These are phyloP conservation scores for Netelia melanura DNA, from an alignment of 2,888 invertebrate genomes.

Conservation along the genomic window DNA sequence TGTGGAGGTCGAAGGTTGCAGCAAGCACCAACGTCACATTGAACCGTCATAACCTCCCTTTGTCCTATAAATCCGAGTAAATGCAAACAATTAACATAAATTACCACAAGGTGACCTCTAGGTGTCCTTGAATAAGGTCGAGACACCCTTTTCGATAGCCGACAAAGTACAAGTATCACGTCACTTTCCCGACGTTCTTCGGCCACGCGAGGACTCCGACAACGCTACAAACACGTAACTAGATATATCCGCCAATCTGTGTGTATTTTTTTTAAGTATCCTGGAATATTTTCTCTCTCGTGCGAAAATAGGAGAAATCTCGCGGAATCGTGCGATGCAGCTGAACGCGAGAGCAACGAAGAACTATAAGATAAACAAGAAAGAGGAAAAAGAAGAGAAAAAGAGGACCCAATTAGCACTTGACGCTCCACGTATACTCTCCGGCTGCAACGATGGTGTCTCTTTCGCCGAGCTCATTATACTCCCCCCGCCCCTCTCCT, in stretches of 20 bases:
- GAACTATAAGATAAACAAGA: not conserved
- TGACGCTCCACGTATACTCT: constrained; percentile 34
- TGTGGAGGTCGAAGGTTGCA: no score
- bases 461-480: constrained; percentile 55
- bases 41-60: no score
- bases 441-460: constrained; percentile 31
- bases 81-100: no score
- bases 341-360: not conserved
- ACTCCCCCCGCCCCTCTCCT: constrained; percentile 8
- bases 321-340: constrained; percentile 4
- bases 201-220: constrained; percentile 56
- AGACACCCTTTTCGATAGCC: not conserved
- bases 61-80: no score
- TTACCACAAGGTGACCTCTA: not conserved
- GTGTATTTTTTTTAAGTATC: constrained; percentile 25
- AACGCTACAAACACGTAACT: constrained; percentile 2
- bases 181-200: constrained; percentile 50
- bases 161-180: constrained; percentile 42
- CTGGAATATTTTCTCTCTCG: constrained; percentile 33
- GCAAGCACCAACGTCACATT: no score
- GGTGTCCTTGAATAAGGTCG: not conserved
- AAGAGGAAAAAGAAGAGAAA: not conserved
- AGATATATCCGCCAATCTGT: not conserved
- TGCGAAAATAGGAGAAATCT: constrained; percentile 27
- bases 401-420: constrained; percentile 55